Conservation (phyloP, 2,113 vertebrate genomes). For the Anoura caudifer region DNA sequence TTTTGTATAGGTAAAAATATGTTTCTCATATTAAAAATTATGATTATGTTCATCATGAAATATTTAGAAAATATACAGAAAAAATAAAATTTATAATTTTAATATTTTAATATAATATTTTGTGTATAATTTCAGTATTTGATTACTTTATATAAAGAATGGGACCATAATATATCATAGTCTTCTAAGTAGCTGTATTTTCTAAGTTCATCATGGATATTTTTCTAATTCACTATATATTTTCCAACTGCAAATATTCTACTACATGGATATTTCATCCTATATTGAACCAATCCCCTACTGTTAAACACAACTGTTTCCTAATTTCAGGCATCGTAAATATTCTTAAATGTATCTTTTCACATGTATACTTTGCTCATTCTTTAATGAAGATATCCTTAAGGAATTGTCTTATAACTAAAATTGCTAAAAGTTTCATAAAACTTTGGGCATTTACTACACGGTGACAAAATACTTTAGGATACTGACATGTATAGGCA, state of each 20-base stretch:
- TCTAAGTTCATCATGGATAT: neutral
- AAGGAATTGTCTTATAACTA: neutral
- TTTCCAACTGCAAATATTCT: neutral
- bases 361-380: neutral
- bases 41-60: neutral
- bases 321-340: neutral
- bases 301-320: neutral
- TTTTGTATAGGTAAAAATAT: neutral
- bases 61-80: neutral
- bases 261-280: neutral
- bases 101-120: neutral
- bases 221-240: neutral
- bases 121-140: neutral
- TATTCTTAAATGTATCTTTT: neutral
- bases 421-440: neutral
- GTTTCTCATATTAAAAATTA: neutral
- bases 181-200: neutral
- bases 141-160: neutral
- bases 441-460: neutral
- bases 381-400: neutral
- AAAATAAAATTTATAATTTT: neutral
- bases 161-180: neutral
- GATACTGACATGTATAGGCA: neutral
- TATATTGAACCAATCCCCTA: neutral
- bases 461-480: neutral